Base-by-base conservation (phyloP, 2,797 vertebrate genomes). In the Scyliorhinus canicula region DNA sequence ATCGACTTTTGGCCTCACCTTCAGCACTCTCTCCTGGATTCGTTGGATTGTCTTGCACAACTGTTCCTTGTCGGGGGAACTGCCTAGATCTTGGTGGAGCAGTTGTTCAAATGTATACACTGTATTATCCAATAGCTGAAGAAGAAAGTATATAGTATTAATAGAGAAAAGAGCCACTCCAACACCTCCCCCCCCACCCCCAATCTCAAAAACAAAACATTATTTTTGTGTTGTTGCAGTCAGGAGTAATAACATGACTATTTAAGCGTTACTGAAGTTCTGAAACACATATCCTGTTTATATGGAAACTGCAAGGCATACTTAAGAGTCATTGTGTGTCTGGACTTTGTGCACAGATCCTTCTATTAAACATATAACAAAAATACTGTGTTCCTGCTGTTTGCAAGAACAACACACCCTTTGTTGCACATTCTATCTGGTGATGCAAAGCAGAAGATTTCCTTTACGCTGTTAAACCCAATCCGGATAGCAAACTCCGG, bases 61-160 rank as follows among this genome's bases (percentile, higher is more conserved):
- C 95, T 99, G 97, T 0, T 98, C 97, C 50, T 97, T 97, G 93
- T 96, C 97, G 93, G 97, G 97, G 93, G 98, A 97, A 95, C 96
- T 96, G 28, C 97, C 97, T 95, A 99, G 96, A 95, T 98, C 98
- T 97, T 99, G 99, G 50, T 98, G 97, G 2, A 99, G 97, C 95
- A 99, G 98, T n/a, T 98, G 98, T 97, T 99, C 99, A 0, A 99
- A 99, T 0, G 99, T 99, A 97, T 98, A 97, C 95, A 99, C 98
- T 0, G 98, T 97, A 0, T 99, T 98, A 85, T 99, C 99, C 98
- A 99, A 99, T 99, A 99, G 98, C 99, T 99, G 95, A 0, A 9
- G 11, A 52, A 63, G 82, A 95, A 95, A 74, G 26, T 1, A 35
- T 40, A 91, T 12, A 28, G n/a, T 40, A 91, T 65, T 44, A 65